These are phyloP conservation scores for Adelphocoris suturalis DNA, from an alignment of 2,888 invertebrate genomes.

Conservation along the genomic window DNA sequence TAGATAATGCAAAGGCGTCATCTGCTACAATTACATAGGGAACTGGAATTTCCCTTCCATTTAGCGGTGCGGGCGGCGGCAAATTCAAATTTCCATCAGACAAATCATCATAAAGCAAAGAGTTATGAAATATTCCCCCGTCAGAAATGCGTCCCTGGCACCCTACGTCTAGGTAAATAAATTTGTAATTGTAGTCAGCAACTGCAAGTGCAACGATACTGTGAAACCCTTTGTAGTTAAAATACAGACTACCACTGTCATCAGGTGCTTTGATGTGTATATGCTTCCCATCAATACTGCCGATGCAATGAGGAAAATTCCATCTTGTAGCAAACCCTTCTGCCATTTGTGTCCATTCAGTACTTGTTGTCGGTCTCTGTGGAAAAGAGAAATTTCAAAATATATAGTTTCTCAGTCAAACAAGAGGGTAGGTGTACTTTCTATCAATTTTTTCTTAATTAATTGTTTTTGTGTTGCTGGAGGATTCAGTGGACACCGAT, in stretches of 20 bases:
- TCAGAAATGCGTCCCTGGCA: conserved; percentile 28
- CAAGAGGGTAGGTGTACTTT: background rate
- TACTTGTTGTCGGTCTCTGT: conserved; percentile 71
- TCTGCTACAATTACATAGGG: background rate
- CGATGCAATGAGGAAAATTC: conserved; percentile 76
- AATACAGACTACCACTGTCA: conserved; percentile 76
- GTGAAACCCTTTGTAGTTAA: conserved; percentile 75
- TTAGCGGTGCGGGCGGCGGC: background rate
- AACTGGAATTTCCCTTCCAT: background rate
- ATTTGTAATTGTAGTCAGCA: background rate
- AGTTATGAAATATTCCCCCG: conserved; percentile 39
- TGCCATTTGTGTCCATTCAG: conserved; percentile 72
- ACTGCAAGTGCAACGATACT: too few relatives aligned
- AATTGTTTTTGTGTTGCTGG: conserved; percentile 16
- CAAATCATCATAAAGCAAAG: conserved; percentile 5
- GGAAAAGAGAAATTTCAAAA: background rate
- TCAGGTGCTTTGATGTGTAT: conserved; percentile 76
- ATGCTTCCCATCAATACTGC: conserved; percentile 76
- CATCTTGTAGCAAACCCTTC: conserved; percentile 65
- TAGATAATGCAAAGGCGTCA: background rate
- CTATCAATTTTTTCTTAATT: background rate
- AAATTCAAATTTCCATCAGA: background rate
- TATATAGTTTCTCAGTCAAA: conserved; percentile 29
- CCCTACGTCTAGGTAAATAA: background rate
- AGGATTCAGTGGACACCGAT: conserved; percentile 6